phyloP scores from a whole-genome alignment of 2,113 vertebrate genomes.

The Aldabrachelys gigantea region DNA sequence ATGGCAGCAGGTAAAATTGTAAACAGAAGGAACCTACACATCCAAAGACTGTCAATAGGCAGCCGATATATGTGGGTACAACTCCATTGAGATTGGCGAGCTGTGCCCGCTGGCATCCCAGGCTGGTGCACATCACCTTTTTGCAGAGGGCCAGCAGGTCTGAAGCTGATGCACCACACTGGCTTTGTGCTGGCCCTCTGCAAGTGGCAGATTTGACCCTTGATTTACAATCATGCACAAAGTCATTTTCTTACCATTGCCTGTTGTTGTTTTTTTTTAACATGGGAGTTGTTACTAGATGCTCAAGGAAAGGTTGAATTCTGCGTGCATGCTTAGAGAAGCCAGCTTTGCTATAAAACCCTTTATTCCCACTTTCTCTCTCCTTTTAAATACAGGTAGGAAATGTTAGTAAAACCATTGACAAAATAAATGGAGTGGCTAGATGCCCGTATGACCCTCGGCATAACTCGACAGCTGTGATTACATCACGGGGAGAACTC shows the following conservation, averaged over 20 bases:
- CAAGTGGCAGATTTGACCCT: background rate
- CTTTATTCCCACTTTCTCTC: background rate
- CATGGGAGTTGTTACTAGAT: accelerated
- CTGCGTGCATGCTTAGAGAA: background rate
- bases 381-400: constrained; percentile 85
- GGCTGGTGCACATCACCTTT: background rate
- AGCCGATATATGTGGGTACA: background rate
- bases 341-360: constrained; percentile 7
- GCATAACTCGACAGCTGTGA: constrained; percentile 97
- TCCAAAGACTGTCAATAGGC: background rate
- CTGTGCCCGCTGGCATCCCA: background rate
- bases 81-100: background rate
- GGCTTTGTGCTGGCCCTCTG: background rate
- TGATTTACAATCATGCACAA: background rate
- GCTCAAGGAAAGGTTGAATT: background rate
- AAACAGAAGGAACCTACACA: background rate
- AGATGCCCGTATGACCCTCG: constrained; percentile 97
- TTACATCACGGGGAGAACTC: constrained; percentile 94
- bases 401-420: constrained; percentile 91
- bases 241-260: background rate
- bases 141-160: background rate
- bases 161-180: background rate
- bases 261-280: background rate
- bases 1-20: background rate
- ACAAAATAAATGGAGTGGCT: constrained; percentile 95